phyloP scores from a whole-genome alignment of 2,888 invertebrate species.

The Drosophila cognata region DNA sequence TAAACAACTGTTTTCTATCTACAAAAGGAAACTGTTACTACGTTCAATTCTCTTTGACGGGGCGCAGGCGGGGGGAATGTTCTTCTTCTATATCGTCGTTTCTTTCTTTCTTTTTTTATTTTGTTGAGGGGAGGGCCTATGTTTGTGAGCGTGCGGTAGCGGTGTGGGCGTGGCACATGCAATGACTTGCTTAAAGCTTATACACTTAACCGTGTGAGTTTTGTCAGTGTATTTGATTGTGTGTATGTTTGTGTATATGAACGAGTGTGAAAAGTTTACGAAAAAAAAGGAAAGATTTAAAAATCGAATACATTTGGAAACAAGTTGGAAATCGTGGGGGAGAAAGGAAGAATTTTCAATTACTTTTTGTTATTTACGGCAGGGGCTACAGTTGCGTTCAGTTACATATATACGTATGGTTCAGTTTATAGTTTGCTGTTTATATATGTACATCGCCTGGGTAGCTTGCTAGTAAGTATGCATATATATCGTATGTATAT shows the following conservation, averaged over 20 bases:
- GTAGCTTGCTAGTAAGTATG: conserved; percentile 79
- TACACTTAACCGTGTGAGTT: conserved; percentile 41
- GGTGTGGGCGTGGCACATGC: conserved; percentile 67
- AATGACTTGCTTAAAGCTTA: conserved; percentile 77
- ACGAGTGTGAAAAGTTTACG: conserved; percentile 11
- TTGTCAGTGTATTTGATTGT: conserved; percentile 10
- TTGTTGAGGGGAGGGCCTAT: conserved; percentile 4
- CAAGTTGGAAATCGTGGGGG: conserved; percentile 14
- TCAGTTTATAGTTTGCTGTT: conserved; percentile 65
- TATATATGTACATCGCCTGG: conserved; percentile 78
- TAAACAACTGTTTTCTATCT: conserved; percentile 72
- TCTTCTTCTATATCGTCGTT: conserved; percentile 16
- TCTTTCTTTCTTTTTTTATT: conserved; percentile 1
- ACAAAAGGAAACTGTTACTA: conserved; percentile 70
- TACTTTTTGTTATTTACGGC: conserved; percentile 38
- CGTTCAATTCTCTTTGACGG: conserved; percentile 56
- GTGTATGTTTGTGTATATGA: conserved; percentile 12
- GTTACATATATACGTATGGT: conserved; percentile 52
- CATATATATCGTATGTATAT: conserved; percentile 56
- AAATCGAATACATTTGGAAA: conserved; percentile 34
- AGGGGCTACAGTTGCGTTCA: conserved; percentile 77
- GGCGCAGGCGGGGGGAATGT: conserved; percentile 52
- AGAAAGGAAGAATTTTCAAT: conserved; percentile 31
- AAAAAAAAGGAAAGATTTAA: conserved; percentile 19
- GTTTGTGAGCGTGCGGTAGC: conserved; percentile 27